Evolutionary conservation across 2,797 vertebrate species (phyloP).

Genomic region (Pangasius sanitwongsei): DNA sequence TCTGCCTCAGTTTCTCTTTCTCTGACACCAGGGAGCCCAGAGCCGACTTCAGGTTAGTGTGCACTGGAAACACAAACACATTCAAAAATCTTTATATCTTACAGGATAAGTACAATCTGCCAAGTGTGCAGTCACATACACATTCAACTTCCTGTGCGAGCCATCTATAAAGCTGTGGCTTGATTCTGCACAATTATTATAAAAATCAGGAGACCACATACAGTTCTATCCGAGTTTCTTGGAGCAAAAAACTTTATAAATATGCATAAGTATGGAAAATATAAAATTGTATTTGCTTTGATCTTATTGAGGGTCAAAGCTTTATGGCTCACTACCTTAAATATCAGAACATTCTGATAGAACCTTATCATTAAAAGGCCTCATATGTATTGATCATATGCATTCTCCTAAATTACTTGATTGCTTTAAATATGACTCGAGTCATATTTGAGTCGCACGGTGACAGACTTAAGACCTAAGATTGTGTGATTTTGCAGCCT

Average conservation of each 20-base stretch:
- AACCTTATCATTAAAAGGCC: neutral
- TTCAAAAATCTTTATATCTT: neutral
- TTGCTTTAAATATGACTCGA: neutral
- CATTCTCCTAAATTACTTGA: neutral
- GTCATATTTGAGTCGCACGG: neutral
- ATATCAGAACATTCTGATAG: neutral
- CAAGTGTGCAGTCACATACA: neutral
- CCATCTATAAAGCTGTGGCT: neutral
- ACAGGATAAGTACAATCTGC: neutral
- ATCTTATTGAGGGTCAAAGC: neutral
- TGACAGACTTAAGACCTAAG: neutral
- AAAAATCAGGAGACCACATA: neutral
- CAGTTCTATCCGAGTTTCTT: neutral
- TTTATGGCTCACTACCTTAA: neutral
- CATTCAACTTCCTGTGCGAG: neutral
- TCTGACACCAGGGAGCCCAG: slow-evolving; percentile 85
- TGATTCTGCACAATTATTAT: neutral
- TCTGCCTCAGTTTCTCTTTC: slow-evolving; percentile 86
- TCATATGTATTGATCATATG: neutral
- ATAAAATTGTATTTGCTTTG: neutral
- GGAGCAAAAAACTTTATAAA: neutral
- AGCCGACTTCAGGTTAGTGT: slow-evolving; percentile 87
- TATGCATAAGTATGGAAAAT: neutral
- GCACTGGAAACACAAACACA: slow-evolving; percentile 76
- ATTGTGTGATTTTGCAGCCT: neutral